Base-by-base conservation (phyloP, 1,140 invertebrate species). In the Anadara kagoshimensis region DNA sequence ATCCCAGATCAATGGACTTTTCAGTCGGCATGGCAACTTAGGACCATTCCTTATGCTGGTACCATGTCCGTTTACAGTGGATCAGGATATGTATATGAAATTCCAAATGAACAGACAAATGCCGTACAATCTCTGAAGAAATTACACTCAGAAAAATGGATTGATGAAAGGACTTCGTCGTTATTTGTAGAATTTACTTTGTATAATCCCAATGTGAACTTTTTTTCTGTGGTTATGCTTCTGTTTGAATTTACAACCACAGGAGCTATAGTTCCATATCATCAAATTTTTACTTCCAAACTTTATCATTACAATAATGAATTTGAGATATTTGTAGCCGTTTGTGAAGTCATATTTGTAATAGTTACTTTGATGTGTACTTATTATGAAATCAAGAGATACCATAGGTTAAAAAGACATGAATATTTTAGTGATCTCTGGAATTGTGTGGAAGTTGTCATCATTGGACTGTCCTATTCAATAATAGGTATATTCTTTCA, bases 111-210 rank as follows among this genome's bases (percentile, higher is more conserved):
- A 2, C 44, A 0, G 7, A 36, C 73, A n/a, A 22, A 64, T 14
- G 29, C 29, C 29, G 7, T 36, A 36, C 18, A 70, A 49, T 70
- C 72, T 12, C 16, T 81, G 16, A 36, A 69, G 18, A 43, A 70
- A 4, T 71, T 82, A 18, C 58, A 70, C 24, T 41, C 47, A 7
- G 16, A 79, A 18, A 54, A 77, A 67, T 92, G 91, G 91, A 86
- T 91, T 29, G 90, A 92, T 76, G 69, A 83, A 20, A 75, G 83
- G 49, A 91, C 91, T 0, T 77, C 90, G 69, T 90, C 90, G 5
- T 81, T 92, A 10, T 89, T 91, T 71, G 75, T 90, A 11, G 91
- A 92, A 75, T 91, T 91, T 81, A 90, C 90, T 10, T 80, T 90
- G 0, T 92, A 91, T 80, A 92, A 92, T 77, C 89, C 90, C 5